phyloP scores from a whole-genome alignment of 2,888 invertebrate species.

The Helleia helle region DNA sequence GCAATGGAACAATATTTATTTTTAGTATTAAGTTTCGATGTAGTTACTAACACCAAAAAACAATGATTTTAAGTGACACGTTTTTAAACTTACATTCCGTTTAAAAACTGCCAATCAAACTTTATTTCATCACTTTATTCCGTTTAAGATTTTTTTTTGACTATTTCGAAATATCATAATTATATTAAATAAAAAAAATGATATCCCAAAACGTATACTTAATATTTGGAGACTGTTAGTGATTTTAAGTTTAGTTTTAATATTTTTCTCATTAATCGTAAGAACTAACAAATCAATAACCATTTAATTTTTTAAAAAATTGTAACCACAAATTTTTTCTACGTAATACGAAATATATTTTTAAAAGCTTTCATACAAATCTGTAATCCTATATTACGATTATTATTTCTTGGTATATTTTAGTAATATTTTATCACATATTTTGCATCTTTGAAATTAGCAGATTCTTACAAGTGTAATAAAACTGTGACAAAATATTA shows the following conservation, averaged over 20 bases:
- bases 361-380: not conserved
- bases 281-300: conserved; percentile 18
- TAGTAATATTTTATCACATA: too few relatives aligned
- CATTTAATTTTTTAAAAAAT: conserved; percentile 2
- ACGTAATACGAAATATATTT: conserved; percentile 12
- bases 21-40: conserved; percentile 43
- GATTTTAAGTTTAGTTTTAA: conserved; percentile 25
- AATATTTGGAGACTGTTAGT: conserved; percentile 49
- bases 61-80: conserved; percentile 35
- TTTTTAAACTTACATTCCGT: conserved; percentile 9
- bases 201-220: conserved; percentile 29
- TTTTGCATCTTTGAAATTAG: too few relatives aligned
- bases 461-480: too few relatives aligned
- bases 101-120: not conserved
- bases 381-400: not conserved
- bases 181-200: too few relatives aligned
- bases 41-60: conserved; percentile 71
- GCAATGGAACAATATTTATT: conserved; percentile 57
- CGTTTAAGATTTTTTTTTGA: not conserved
- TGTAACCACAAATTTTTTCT: conserved; percentile 5
- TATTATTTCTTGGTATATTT: too few relatives aligned
- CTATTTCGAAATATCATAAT: too few relatives aligned
- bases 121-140: not conserved
- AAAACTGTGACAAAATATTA: conserved; percentile 1
- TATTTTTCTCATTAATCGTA: conserved; percentile 21